phyloP scores from a whole-genome alignment of 2,888 invertebrate species.

The Rhogogaster chlorosoma region DNA sequence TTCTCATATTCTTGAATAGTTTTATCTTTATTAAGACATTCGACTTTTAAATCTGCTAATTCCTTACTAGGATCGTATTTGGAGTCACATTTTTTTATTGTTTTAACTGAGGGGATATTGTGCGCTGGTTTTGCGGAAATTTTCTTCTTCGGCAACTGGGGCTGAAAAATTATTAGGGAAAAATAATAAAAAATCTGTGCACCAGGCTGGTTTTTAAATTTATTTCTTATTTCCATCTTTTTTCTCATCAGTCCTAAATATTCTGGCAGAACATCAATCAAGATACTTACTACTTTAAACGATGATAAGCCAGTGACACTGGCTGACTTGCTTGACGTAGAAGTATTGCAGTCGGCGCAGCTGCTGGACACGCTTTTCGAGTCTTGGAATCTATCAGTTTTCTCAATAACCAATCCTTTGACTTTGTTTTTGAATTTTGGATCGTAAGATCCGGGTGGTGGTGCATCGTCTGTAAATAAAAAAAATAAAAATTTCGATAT shows the following conservation, averaged over 20 bases:
- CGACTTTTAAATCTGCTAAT: conserved; percentile 72
- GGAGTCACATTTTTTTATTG: conserved; percentile 64
- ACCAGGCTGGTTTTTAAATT: neutral
- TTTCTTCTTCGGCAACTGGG: conserved; percentile 68
- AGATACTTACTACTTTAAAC: conserved; percentile 40
- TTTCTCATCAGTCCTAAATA: neutral
- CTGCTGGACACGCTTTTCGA: conserved; percentile 73
- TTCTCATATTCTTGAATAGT: conserved; percentile 73
- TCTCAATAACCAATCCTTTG: conserved; percentile 75
- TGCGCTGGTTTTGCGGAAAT: conserved; percentile 59
- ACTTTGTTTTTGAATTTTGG: conserved; percentile 77
- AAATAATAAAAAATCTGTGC: neutral
- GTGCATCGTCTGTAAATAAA: conserved; percentile 76
- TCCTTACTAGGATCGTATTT: conserved; percentile 67
- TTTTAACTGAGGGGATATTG: conserved; percentile 58
- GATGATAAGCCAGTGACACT: conserved; percentile 6
- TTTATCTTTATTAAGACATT: conserved; percentile 72
- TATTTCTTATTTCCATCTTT: neutral
- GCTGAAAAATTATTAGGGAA: conserved; percentile 58
- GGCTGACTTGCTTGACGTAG: conserved; percentile 66
- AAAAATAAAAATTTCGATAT: neutral
- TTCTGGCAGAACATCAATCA: neutral
- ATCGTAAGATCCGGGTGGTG: conserved; percentile 80
- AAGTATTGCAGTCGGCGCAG: conserved; percentile 69
- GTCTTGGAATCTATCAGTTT: conserved; percentile 74